Base-by-base conservation (phyloP, 2,113 vertebrate genomes). In the Gobiocypris rarus region DNA sequence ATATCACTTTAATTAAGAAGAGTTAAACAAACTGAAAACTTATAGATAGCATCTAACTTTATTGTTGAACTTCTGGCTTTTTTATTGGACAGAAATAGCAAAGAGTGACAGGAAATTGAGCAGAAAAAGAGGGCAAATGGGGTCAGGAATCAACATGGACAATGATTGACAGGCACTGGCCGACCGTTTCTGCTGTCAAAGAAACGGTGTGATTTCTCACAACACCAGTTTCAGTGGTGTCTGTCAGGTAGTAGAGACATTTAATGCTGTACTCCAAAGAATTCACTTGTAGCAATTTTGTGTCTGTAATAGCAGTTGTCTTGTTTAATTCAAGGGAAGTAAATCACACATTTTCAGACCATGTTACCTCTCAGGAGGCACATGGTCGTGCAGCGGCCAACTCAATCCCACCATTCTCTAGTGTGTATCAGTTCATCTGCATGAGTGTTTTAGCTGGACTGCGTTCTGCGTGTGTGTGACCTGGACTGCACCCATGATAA, bases 371-470 rank as follows among this genome's bases (percentile, higher is more conserved):
- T 41, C 75, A 58, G 13, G 52, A 58, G 75, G 7, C 52, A 61
- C 22, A 26, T 78, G 54, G 48, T 58, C 1, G 19, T 1, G 22
- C 28, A 17, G 34, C 6, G 31, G 13, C 54, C 75, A 78, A 78
- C 22, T 24, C 38, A 43, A 78, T 59, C 75, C 11, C 75, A 43
- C 54, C 54, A 77, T 77, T 10, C 76, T 73, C 69, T 24, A 11
- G 34, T 28, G 76, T 17, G 38, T 78, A 59, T 78, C 56, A 78
- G 56, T 58, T 77, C 75, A 77, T 58, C 52, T n/a, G 19, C 14
- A 61, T 34, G 28, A 65, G 80, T 87, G 87, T 92, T 91, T 92
- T 65, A 88, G 69, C 89, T 92, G 90, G 89, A 90, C 83, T 83
- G 87, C 61, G 56, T 83, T 79, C 52, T 54, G 81, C 52, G 31